Evolutionary conservation across 2,888 invertebrate genomes (phyloP).

Genomic region (Machimus atricapillus): DNA sequence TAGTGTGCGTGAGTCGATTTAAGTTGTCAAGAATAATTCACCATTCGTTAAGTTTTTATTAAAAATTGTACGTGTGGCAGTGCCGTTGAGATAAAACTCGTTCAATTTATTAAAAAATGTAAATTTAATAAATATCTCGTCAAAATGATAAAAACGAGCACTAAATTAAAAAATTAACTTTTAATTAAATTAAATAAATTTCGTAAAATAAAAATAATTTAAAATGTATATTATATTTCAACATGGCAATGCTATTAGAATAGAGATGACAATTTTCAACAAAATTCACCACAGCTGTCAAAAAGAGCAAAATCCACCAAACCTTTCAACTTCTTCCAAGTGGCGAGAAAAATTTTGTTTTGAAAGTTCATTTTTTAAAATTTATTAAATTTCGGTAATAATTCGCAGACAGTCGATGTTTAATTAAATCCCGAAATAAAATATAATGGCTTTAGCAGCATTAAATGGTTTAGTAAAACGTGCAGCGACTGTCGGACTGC

Average conservation of each 20-base stretch:
- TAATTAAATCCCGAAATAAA: background rate
- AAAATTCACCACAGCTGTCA: background rate
- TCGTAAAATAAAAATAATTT: too few relatives aligned
- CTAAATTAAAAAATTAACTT: too few relatives aligned
- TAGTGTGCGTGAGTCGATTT: background rate
- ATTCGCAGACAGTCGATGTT: background rate
- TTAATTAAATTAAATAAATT: too few relatives aligned
- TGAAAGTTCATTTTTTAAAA: background rate
- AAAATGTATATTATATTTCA: too few relatives aligned
- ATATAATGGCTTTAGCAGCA: conserved; percentile 43
- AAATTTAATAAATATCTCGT: too few relatives aligned
- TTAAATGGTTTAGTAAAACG: conserved; percentile 41
- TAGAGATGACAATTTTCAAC: background rate
- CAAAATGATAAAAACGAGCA: too few relatives aligned
- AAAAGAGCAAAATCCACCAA: background rate
- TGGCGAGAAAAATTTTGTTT: background rate
- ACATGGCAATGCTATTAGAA: too few relatives aligned
- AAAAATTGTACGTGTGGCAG: background rate
- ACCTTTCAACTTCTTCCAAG: background rate
- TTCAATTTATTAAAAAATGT: too few relatives aligned
- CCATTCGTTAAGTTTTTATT: background rate
- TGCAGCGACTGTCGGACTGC: background rate
- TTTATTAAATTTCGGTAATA: background rate
- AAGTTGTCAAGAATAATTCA: background rate
- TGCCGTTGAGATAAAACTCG: background rate